Evolutionary conservation across 2,797 vertebrate species (phyloP), one percentile per base, ranked within the genome.

Genomic region (Phalanger gymnotis): DNA sequence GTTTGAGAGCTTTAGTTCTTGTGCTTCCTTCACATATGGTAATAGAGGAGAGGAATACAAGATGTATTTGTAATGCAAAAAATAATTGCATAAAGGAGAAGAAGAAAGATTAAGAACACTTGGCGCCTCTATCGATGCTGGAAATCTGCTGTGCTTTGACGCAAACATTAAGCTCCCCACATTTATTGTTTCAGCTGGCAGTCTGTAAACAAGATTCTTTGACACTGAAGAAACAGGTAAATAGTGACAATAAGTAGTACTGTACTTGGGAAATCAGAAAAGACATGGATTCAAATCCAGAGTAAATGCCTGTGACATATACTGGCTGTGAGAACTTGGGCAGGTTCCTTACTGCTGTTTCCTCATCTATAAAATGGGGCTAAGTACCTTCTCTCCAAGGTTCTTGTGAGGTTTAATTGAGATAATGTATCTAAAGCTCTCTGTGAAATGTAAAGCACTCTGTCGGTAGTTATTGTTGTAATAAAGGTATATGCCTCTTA

Each of bases 71-170:
- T 92, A 91, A 94, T 27, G 66, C 40, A 55, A 30, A 54, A 19
- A 55, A 40, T 91, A 91, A 34, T 54, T 92, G 7, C 56, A 53
- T 91, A 73, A 73, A 58, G 53, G 40, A 96, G 93, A 97, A 97
- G 90, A 53, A 54, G 4, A 90, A 87, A 30, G 0, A 66, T 54
- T 90, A 56, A 14, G 34, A 47, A 52, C 10, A 54, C 58, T 53
- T 31, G 55, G 53, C 87, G 55, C 90, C 91, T 92, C 91, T 92
- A 30, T 95, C 58, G 9, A 11, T 94, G 95, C 95, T 96, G 66
- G 73, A 97, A 97, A 97, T 96, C 57, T 94, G 57, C 91, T 98
- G 90, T 93, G 57, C 94, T 97, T 95, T 92, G 91, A 96, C 94
- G 92, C 93, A 61, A 91, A 95, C 52, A 92, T 97, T 96, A 93